phyloP scores from a whole-genome alignment of 2,888 invertebrate species.

The Drosophila merina region DNA sequence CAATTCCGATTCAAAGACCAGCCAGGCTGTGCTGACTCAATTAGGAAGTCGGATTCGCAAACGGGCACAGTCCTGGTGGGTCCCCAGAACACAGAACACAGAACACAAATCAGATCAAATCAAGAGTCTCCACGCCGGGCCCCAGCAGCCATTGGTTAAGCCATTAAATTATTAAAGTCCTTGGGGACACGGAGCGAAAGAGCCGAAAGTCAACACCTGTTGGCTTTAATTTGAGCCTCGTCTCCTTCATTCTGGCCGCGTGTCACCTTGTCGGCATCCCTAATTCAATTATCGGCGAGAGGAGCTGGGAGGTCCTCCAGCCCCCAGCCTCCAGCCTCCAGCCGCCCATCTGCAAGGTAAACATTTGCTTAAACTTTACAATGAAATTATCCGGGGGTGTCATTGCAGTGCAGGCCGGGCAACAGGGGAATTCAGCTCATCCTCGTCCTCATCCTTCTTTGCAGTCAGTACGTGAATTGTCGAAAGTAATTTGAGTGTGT shows the following conservation, averaged over 20 bases:
- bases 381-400: conserved; percentile 48
- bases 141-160: conserved; percentile 17
- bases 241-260: conserved; percentile 10
- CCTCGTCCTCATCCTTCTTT: conserved; percentile 14
- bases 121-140: background rate
- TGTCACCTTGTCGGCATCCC: conserved; percentile 17
- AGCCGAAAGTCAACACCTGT: conserved; percentile 55
- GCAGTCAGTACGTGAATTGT: conserved; percentile 13
- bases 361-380: conserved; percentile 56
- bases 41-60: conserved; percentile 35
- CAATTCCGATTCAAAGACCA: conserved; percentile 19
- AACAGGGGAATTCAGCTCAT: conserved; percentile 21
- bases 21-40: conserved; percentile 36
- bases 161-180: conserved; percentile 59
- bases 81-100: background rate
- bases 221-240: conserved; percentile 35
- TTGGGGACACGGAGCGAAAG: conserved; percentile 15
- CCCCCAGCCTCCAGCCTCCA: conserved; percentile 2
- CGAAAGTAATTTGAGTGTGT: conserved; percentile 31
- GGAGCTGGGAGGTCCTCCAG: conserved; percentile 4
- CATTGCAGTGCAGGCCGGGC: conserved; percentile 20
- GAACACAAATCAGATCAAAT: conserved; percentile 32
- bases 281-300: conserved; percentile 65
- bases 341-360: conserved; percentile 46
- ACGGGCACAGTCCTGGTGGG: conserved; percentile 6